Base-by-base conservation (phyloP, 1,140 invertebrate genomes). In the Cydia splendana region DNA sequence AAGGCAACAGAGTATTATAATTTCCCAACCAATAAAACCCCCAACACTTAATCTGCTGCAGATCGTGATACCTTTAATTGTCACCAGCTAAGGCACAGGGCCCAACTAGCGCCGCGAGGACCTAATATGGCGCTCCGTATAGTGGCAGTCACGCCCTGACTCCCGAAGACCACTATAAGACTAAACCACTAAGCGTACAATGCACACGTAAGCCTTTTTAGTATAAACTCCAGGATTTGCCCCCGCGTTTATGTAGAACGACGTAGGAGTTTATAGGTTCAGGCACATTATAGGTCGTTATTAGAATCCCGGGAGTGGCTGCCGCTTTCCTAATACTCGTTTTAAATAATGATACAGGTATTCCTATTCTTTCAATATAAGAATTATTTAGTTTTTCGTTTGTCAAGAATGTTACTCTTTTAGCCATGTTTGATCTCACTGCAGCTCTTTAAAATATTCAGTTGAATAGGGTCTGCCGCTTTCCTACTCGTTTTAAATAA, bases 21-120 rank as follows among this genome's bases (percentile, higher is more conserved):
- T 38, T 38, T 38, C 30, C 9, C 15, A 71, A 38, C 67, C 67
- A 71, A 71, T 71, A 71, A 71, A 71, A 38, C 67, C 67, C 30
- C 30, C 67, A 42, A 71, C 67, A 71, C 67, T 38, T 71, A 71
- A 71, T 71, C 67, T 71, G 67, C 34, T 20, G 67, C 67, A 38
- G 67, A 38, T 71, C 67, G 67, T 71, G 67, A 71, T 71, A 71
- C 67, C 4, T 71, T 71, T 71, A 71, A 71, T 71, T 71, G 67
- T 71, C 67, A 71, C 67, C 67, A 71, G 30, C 67, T 71, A 71
- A 42, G 34, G n/a, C 30, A 18, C 30, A 38, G 30, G 34, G 67
- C n/a, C 67, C 67, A 38, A 71, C 67, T 71, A 71, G 30, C 67
- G 13, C 34, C 67, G 15, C 5, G 57, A 62, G 20, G 30, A n/a